These are phyloP conservation scores for Hololepta plana DNA, from an alignment of 2,888 invertebrate species.

Conservation along the genomic window DNA sequence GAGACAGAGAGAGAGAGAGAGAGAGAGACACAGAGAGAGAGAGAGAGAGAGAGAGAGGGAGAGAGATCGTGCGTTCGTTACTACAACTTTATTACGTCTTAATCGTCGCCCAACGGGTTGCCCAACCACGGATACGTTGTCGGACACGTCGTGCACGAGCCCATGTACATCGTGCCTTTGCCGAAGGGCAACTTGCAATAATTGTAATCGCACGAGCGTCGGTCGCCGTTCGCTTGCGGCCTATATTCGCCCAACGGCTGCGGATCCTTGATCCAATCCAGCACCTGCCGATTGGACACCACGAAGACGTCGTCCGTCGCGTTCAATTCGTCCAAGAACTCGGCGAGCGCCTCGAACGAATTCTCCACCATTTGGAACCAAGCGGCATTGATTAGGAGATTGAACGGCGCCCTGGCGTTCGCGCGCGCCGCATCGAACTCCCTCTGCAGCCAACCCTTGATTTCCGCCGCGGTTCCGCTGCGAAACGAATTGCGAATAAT, in stretches of 20 bases:
- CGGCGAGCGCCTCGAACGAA: slow-evolving; percentile 16
- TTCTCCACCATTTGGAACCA: slow-evolving; percentile 25
- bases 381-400: slow-evolving; percentile 28
- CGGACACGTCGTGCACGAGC: slow-evolving; percentile 26
- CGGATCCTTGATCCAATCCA: slow-evolving; percentile 28
- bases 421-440: slow-evolving; percentile 28
- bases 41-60: no score
- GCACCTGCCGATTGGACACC: slow-evolving; percentile 23
- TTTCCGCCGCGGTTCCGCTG: slow-evolving; percentile 15
- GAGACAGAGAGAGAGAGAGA: no score
- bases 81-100: no score
- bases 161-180: slow-evolving; percentile 21
- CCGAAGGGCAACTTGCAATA: slow-evolving; percentile 15
- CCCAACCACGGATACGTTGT: slow-evolving; percentile 27
- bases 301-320: slow-evolving; percentile 23
- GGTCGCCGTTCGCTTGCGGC: slow-evolving; percentile 8
- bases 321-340: slow-evolving; percentile 22
- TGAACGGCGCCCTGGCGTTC: slow-evolving; percentile 29
- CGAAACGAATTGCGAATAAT: no score
- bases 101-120: slow-evolving; percentile 22
- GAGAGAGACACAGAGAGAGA: no score
- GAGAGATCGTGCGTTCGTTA: no score
- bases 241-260: slow-evolving; percentile 15
- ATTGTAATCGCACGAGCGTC: slow-evolving; percentile 11
- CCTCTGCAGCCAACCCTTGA: slow-evolving; percentile 24